Evolutionary conservation across 2,113 vertebrate species (phyloP), one percentile per base, ranked within the genome.

Genomic region (Haplochromis burtoni): DNA sequence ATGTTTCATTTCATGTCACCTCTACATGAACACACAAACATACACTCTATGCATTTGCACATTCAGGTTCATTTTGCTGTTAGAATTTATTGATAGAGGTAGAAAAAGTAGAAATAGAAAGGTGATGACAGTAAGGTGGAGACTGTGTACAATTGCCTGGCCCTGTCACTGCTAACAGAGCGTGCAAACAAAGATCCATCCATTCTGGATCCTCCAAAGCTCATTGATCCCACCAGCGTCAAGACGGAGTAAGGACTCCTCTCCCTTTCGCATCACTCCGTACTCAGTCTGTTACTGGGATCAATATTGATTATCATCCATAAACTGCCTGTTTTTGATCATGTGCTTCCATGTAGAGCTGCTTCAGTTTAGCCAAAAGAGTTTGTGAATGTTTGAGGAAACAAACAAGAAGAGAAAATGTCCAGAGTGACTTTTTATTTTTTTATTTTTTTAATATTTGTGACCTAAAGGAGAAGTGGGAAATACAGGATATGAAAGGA

Each of bases 271-370:
- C 83, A 82, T 73, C 45, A 19, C 86, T 42, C 76, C 53, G 38
- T 87, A 89, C 87, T 91, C 89, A 57, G 87, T 90, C 92, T 85
- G 83, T 86, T 92, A 86, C 83, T 66, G 76, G 33, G 92, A 95
- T 96, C 95, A 95, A 94, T 96, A 95, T 96, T 93, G 95, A 95
- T 95, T 91, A 95, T 95, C 91, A 93, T 94, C 91, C 88, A 86
- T 93, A 92, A 94, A 95, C 89, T 90, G 90, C 76, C 88, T 86
- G 85, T 84, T 92, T 89, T 90, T 90, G 86, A 90, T 45, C 40
- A 29, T 68, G 79, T 57, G 59, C 81, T 79, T 71, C 45, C 1
- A 33, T 54, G 54, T 31, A 49, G 76, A 29, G 78, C 24, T 84
- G 38, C 40, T 83, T 26, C 26, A 51, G 17, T 13, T 3, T 31